Base-by-base conservation (phyloP, 1,140 invertebrate species). In the Camponotus vicinus region DNA sequence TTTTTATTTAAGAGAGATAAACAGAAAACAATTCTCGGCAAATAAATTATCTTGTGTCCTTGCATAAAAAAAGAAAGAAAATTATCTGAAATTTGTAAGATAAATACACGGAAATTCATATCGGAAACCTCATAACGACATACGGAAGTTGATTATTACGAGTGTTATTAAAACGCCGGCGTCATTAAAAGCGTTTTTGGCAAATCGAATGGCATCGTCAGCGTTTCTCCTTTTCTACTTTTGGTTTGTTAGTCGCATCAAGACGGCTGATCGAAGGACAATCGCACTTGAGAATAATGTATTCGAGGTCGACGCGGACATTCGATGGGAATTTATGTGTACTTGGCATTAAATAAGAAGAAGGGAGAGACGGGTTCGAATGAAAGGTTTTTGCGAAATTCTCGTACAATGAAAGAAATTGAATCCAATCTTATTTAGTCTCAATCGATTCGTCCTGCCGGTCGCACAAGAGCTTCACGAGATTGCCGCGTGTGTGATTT, bases 281-380 rank as follows among this genome's bases (percentile, higher is more conserved):
- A 85, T 89, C 67, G 40, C 32, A 52, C 40, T 2, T 34, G 69
- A 40, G 75, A 90, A 89, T 90, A 90, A 89, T 87, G 61, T 57
- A 3, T 8, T 79, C 89, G 79, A 89, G 89, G 89, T 27, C 89
- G 57, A 3, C n/a, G 4, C 63, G 71, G 59, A 57, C 61, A 71
- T 89, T 76, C 73, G 61, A 52, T 45, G 69, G 57, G 61, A 86
- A 90, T 90, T 90, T 71, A 82, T 71, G 42, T 57, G 75, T 80
- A 80, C 89, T 90, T 79, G 89, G 59, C 89, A 84, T 89, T 90
- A 89, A 89, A 45, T 37, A 8, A n/a, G 15, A 57, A 82, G 45
- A 79, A 67, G 37, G 77, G 57, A 57, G 59, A 27, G 45, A 73
- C 61, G 6, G 42, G 52, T 73, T 52, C 45, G 55, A 27, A 66